Evolutionary conservation across 2,888 invertebrate genomes (phyloP).

Genomic region (Drosophila falleni): DNA sequence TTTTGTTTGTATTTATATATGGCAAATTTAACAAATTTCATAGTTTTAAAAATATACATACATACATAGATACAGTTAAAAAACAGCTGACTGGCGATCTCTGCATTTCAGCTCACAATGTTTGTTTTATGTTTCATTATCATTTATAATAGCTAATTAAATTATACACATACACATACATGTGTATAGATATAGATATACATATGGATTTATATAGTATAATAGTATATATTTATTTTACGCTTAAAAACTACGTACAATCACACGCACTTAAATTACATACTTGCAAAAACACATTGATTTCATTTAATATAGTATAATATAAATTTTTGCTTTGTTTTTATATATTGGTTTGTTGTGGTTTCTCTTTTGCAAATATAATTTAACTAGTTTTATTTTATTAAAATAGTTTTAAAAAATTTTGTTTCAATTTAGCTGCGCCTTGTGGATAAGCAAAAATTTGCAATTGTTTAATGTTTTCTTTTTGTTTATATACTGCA

Average conservation of each 20-base stretch:
- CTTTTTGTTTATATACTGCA: slow-evolving; percentile 12
- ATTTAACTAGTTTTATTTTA: slow-evolving; percentile 24
- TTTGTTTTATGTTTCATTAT: slow-evolving; percentile 31
- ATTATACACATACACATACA: slow-evolving; percentile 46
- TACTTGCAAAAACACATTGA: slow-evolving; percentile 68
- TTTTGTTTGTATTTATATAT: slow-evolving; percentile 76
- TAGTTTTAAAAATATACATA: slow-evolving; percentile 73
- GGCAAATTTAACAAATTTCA: slow-evolving; percentile 79
- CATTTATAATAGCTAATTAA: slow-evolving; percentile 55
- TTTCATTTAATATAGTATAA: slow-evolving; percentile 10
- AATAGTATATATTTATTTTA: slow-evolving; percentile 53
- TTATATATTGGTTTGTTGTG: slow-evolving; percentile 21
- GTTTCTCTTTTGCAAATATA: slow-evolving; percentile 23
- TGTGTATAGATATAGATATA: slow-evolving; percentile 35
- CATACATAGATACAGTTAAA: slow-evolving; percentile 69
- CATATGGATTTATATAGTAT: slow-evolving; percentile 40
- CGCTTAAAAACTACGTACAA: slow-evolving; percentile 71
- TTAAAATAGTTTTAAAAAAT: slow-evolving; percentile 14
- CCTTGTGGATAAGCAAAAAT: slow-evolving; percentile 48
- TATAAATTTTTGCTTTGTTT: background rate
- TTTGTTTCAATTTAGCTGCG: slow-evolving; percentile 39
- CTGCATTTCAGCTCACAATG: slow-evolving; percentile 39
- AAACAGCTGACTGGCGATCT: slow-evolving; percentile 50
- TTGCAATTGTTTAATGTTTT: slow-evolving; percentile 16
- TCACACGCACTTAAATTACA: slow-evolving; percentile 76